phyloP scores from a whole-genome alignment of 2,797 vertebrate species.

The Thunnus albacares region DNA sequence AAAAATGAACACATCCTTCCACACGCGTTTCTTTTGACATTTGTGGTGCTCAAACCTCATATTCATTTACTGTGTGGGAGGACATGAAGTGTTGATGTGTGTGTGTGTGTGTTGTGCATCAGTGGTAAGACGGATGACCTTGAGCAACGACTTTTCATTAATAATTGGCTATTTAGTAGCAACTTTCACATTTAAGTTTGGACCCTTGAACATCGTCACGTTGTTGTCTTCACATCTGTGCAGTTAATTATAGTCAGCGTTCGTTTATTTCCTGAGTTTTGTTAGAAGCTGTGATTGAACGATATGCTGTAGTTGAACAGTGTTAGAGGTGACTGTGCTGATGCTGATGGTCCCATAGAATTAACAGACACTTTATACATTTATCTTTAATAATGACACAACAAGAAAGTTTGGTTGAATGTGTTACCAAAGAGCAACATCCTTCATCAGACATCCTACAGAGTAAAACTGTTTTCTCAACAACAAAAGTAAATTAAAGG shows the following conservation, averaged over 20 bases:
- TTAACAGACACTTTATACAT: background rate
- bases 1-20: conserved; percentile 61
- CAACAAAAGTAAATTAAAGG: background rate
- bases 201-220: conserved; percentile 71
- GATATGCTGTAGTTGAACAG: background rate
- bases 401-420: background rate
- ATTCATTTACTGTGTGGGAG: conserved; percentile 79
- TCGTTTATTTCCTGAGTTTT: conserved; percentile 8
- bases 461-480: background rate
- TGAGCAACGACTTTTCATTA: conserved; percentile 84
- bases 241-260: conserved; percentile 37
- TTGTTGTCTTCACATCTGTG: conserved; percentile 60
- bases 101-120: conserved; percentile 62
- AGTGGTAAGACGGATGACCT: conserved; percentile 71
- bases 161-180: conserved; percentile 82
- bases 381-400: background rate
- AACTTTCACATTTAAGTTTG: conserved; percentile 71
- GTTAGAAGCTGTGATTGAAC: conserved; percentile 31
- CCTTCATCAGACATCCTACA: background rate
- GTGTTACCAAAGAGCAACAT: background rate
- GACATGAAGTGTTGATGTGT: conserved; percentile 67
- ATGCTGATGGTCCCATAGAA: background rate
- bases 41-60: conserved; percentile 71
- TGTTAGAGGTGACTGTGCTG: conserved; percentile 1
- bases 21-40: conserved; percentile 67